Conservation (phyloP, 37 sponge, comb jelly and placozoan genomes). For the Amphimedon queenslandica region DNA sequence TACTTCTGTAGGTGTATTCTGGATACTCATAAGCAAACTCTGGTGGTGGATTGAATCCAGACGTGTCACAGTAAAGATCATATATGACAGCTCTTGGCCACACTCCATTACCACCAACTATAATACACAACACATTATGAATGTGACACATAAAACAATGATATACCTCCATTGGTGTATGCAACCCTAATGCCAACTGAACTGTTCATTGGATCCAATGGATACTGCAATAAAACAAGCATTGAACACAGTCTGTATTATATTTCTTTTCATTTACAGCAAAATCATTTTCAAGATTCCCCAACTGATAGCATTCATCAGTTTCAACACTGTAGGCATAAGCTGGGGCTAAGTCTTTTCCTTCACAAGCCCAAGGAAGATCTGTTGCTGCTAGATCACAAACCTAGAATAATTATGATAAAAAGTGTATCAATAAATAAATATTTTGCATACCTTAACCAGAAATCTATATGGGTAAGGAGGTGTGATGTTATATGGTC, state of each 20-base stretch:
- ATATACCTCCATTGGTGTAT: slow-evolving; percentile 63
- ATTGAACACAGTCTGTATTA: not conserved
- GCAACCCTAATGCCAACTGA: slow-evolving; percentile 52
- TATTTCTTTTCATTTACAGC: slow-evolving; percentile 1
- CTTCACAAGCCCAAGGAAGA: not conserved
- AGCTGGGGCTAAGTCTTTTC: not conserved
- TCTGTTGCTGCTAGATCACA: not conserved
- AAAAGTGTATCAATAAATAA: not conserved
- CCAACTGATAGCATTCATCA: not conserved
- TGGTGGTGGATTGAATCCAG: slow-evolving; percentile 4
- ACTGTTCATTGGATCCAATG: slow-evolving; percentile 54
- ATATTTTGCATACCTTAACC: not conserved
- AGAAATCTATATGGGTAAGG: not conserved
- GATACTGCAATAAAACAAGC: slow-evolving; percentile 33
- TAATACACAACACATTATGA: no score
- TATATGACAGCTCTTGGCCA: slow-evolving; percentile 43
- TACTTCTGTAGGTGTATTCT: slow-evolving; percentile 42
- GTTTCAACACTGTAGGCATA: not conserved
- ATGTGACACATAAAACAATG: no score
- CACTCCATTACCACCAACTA: not conserved
- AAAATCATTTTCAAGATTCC: not conserved
- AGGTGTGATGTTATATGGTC: not conserved
- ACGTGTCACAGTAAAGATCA: slow-evolving; percentile 57
- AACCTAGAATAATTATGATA: not conserved
- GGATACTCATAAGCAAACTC: slow-evolving; percentile 35